These are phyloP conservation scores for Brenthis hecate DNA, from an alignment of 2,888 invertebrate species.

Conservation along the genomic window DNA sequence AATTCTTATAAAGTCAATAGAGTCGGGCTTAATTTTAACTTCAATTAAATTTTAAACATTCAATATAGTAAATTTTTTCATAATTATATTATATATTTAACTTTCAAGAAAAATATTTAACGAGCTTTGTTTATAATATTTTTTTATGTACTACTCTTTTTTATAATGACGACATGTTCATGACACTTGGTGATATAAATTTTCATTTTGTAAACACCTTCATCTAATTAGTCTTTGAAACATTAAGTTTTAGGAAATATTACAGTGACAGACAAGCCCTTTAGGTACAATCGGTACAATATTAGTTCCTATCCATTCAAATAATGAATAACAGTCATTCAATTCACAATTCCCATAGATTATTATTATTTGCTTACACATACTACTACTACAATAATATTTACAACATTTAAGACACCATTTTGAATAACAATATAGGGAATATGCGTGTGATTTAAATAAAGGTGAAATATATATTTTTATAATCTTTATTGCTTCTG, in stretches of 20 bases:
- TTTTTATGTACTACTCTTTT: neutral
- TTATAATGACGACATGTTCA: neutral
- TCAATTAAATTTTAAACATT: conserved; percentile 6
- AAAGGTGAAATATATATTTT: too few relatives aligned
- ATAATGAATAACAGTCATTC: conserved; percentile 18
- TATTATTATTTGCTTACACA: conserved; percentile 6
- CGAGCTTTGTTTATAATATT: neutral
- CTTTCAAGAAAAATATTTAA: conserved; percentile 9
- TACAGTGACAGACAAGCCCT: too few relatives aligned
- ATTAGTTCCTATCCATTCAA: conserved; percentile 1
- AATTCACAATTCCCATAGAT: neutral
- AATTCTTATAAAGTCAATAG: neutral
- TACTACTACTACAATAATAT: conserved; percentile 12
- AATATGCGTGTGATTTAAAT: too few relatives aligned
- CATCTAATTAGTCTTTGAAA: neutral
- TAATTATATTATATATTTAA: neutral
- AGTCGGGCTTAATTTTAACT: neutral
- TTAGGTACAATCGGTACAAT: too few relatives aligned
- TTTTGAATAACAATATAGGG: conserved; percentile 7
- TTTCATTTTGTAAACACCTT: conserved; percentile 1
- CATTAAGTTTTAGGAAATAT: too few relatives aligned
- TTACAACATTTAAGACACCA: conserved; percentile 30
- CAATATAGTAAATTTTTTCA: neutral
- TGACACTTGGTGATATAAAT: neutral
- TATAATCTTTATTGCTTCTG: too few relatives aligned